Conservation (phyloP, 2,888 invertebrate species). For the Nymphalis polychloros region DNA sequence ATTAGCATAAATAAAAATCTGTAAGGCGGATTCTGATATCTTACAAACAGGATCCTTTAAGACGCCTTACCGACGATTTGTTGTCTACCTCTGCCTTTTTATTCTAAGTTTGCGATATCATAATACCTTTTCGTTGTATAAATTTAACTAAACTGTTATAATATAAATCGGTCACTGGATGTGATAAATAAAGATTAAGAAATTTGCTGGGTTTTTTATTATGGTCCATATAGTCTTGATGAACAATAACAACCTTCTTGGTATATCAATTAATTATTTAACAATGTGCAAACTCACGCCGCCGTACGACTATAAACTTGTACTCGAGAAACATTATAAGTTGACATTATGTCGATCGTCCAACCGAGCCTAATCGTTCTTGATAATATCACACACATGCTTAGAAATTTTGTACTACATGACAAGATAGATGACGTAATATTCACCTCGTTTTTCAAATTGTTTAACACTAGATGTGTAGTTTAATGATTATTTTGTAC, state of each 20-base stretch:
- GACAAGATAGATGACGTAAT: conserved; percentile 8
- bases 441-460: conserved; percentile 2
- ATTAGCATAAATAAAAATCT: too few species aligned
- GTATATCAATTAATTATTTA: not conserved
- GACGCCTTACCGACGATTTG: too few species aligned
- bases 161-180: too few species aligned
- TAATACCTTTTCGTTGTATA: too few species aligned
- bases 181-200: not conserved
- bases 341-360: conserved; percentile 53
- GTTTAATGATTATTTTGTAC: too few species aligned
- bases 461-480: not conserved
- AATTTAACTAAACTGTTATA: too few species aligned
- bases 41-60: too few species aligned
- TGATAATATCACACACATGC: conserved; percentile 41
- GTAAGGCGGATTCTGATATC: too few species aligned
- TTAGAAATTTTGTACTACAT: conserved; percentile 25
- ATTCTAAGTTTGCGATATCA: too few species aligned
- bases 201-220: not conserved
- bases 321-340: conserved; percentile 46
- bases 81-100: too few species aligned
- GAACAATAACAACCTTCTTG: not conserved
- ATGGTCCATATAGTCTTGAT: too few species aligned
- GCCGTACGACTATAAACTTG: conserved; percentile 5
- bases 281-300: conserved; percentile 14
- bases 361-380: conserved; percentile 55